Evolutionary conservation across 2,113 vertebrate species (phyloP), one percentile per base, ranked within the genome.

Genomic region (Prunella fulvescens): DNA sequence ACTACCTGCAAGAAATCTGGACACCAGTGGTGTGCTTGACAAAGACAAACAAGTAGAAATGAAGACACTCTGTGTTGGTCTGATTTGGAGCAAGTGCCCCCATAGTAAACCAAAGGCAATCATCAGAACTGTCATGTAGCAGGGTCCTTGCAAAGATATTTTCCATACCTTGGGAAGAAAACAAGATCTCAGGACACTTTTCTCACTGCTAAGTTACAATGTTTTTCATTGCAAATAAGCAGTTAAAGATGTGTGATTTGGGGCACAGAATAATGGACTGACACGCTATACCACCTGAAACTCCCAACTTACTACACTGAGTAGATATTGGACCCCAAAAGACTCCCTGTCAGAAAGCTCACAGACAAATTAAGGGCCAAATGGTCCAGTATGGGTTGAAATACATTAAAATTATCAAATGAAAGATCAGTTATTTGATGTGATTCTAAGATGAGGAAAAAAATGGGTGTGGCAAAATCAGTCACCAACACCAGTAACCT

Each of bases 1-100:
- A n/a, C 98, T 98, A 47, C 99, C 99, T 67, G 98, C 97, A 28
- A 99, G 98, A 95, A 99, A 99, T 88, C 98, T 98, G 69, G 99
- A 99, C 92, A 99, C 99, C 15, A 99, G 83, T 2, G 99, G 99
- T 2, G 99, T 99, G 97, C 99, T 99, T 48, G 99, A 99, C 88
- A 99, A 97, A 72, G 99, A 99, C 67, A 99, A 97, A 96, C 99
- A 99, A 35, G 98, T 98, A 50, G 99, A 99, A 92, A 99, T 98
- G 96, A 99, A 99, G 96, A 99, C 98, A 0, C 98, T 99, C 97
- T 99, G 99, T 10, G 98, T 98, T 88, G 98, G 98, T 76, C 98
- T 98, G 85, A 99, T 99, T 54, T 89, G 97, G n/a, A 99, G 97
- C 44, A 99, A 96, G 80, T 99, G 98, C 56, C 99, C 99, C 99